Base-by-base conservation (phyloP, 2,888 invertebrate genomes). In the Meloe dianella region DNA sequence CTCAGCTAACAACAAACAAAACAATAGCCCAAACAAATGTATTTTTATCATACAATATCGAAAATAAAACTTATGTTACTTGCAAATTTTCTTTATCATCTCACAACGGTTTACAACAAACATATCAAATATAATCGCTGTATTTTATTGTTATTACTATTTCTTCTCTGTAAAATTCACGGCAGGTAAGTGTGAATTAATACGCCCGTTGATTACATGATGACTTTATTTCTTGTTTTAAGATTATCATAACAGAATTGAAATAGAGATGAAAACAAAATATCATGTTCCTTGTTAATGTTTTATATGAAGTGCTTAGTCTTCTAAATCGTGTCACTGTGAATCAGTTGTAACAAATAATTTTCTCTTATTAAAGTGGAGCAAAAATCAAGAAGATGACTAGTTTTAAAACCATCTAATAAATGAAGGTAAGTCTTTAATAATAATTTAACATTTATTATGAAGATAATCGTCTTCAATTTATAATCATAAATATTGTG, bases 41-140 rank as follows among this genome's bases (percentile, higher is more conserved):
- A 81, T 80, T 80, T 80, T 81, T 81, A 78, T 80, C 79, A 80
- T 77, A 75, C 74, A 76, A 75, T 64, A 62, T 72, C 71, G 72
- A 69, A 74, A 78, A 80, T 79, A 79, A 80, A 80, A 80, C 74
- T 78, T 78, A 78, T 79, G 79, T 81, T 81, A 78, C 75, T 77
- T 79, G 76, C 74, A 78, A 24, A 24, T 47, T 20, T 0, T 17
- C n/a, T 76, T 76, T 72, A 69, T 69, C 51, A 51, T 41, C 12
- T 20, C 41, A 14, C 12, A 10, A 12, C 4, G 35, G n/a, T 35
- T 35, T 5, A 35, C 12, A 35, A 12, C 35, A 35, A 27, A 27
- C 27, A 3, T 4, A 27, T 27, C 27, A 27, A 27, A n/a, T n/a
- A n/a, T n/a, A n/a, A n/a, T n/a, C 4, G 4, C 27, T 27, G 27